Evolutionary conservation across 2,888 invertebrate genomes (phyloP).

Genomic region (Tridacna gigas): DNA sequence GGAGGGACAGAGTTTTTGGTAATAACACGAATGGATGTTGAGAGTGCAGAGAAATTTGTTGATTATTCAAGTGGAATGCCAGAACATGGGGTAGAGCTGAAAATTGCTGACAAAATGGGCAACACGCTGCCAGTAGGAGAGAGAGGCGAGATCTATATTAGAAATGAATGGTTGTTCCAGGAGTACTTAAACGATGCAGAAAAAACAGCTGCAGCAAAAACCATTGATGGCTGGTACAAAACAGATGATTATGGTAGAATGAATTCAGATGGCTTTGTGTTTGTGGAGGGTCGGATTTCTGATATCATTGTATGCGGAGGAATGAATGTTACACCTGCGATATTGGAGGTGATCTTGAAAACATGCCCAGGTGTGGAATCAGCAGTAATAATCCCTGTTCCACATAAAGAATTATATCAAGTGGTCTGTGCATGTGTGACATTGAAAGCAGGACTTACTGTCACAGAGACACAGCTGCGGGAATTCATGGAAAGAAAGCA

Average conservation of each 20-base stretch:
- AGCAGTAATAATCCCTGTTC: conserved; percentile 4
- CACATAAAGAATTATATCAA: conserved; percentile 5
- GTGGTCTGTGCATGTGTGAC: conserved; percentile 17
- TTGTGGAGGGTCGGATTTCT: conserved; percentile 13
- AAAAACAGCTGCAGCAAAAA: conserved; percentile 13
- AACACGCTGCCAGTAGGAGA: conserved; percentile 14
- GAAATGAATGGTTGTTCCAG: background rate
- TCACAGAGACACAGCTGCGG: background rate
- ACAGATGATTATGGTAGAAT: conserved; percentile 17
- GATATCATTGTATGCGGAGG: conserved; percentile 10
- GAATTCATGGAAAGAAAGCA: conserved; percentile 6
- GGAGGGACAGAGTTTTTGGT: conserved; percentile 17
- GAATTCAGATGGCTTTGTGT: conserved; percentile 1
- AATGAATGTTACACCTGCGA: conserved; percentile 4
- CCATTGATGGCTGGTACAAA: conserved; percentile 29
- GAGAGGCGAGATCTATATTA: conserved; percentile 21
- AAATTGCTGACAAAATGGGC: conserved; percentile 3
- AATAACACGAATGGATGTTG: background rate
- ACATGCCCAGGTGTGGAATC: conserved; percentile 3
- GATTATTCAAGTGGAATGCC: background rate
- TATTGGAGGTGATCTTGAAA: conserved; percentile 4
- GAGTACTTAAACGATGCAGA: conserved; percentile 24
- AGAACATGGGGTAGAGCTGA: background rate
- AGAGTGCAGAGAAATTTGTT: background rate
- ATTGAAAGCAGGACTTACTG: background rate